Percentiles rank a stretch among this genome's conserved stretches.
Conservation (phyloP, 1,140 invertebrate species). For the Proales similis region DNA sequence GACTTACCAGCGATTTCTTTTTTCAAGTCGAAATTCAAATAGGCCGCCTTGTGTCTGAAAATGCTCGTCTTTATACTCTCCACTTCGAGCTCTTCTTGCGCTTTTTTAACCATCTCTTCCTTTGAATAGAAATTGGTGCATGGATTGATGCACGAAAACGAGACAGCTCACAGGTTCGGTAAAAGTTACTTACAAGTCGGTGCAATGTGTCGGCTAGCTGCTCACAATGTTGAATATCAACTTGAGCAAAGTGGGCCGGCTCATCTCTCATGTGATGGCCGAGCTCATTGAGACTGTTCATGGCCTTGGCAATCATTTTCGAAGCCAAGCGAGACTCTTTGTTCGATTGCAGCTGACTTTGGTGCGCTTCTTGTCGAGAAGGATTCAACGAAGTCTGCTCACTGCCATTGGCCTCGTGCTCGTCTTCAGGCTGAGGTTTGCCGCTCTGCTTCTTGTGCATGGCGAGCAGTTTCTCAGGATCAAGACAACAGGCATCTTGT, state of each 20-base stretch:
- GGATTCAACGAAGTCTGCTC: too few species aligned
- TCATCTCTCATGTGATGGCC: constrained; percentile 35
- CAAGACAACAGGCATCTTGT: too few species aligned
- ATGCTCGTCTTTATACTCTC: constrained; percentile 32
- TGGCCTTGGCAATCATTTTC: too few species aligned
- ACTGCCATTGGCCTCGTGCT: too few species aligned
- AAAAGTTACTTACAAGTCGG: not conserved
- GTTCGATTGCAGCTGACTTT: too few species aligned
- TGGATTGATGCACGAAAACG: not conserved
- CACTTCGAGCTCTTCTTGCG: constrained; percentile 25
- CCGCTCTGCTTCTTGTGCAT: too few species aligned
- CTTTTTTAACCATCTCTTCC: constrained; percentile 23
- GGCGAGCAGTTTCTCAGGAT: too few species aligned
- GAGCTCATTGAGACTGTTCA: too few species aligned
- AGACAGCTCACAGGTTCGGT: too few species aligned
- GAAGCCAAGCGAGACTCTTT: too few species aligned
- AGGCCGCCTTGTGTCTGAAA: constrained; percentile 29
- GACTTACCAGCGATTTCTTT: constrained; percentile 27
- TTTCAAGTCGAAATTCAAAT: constrained; percentile 23
- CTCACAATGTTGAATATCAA: constrained; percentile 27
- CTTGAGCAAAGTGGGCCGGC: not conserved
- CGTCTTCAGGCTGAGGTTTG: too few species aligned
- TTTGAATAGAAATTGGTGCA: not conserved
- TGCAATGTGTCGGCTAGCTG: constrained; percentile 13
- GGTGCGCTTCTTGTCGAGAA: too few species aligned